These are phyloP conservation scores for Turritopsis rubra DNA, from an alignment of 30 jellyfish, hydroid and myxozoan genomes.

Conservation along the genomic window DNA sequence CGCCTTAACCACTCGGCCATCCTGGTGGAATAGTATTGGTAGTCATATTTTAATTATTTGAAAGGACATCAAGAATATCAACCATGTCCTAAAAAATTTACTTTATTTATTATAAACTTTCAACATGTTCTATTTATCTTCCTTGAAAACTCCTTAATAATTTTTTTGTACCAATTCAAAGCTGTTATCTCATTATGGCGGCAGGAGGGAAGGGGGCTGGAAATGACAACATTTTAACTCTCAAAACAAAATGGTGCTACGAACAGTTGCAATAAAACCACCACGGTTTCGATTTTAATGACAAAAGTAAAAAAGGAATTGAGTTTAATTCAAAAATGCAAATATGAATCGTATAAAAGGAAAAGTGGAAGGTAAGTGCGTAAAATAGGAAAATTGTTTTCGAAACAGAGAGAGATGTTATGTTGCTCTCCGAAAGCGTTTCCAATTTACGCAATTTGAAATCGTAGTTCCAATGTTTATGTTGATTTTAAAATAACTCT, in stretches of 20 bases:
- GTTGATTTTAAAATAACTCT: too few species aligned
- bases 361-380: slow-evolving; percentile 25
- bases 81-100: background rate
- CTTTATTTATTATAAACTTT: background rate
- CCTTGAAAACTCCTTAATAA: too few species aligned
- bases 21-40: background rate
- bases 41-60: background rate
- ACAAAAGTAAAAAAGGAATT: background rate
- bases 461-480: too few species aligned
- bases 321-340: background rate
- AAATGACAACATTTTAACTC: slow-evolving; percentile 1
- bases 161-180: too few species aligned
- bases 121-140: too few species aligned
- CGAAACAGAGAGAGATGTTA: too few species aligned
- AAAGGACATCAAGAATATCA: background rate
- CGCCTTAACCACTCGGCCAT: slow-evolving; percentile 26
- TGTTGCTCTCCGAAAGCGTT: too few species aligned
- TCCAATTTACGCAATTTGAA: too few species aligned
- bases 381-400: background rate
- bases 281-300: background rate
- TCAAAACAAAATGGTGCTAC: background rate
- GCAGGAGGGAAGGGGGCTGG: slow-evolving; percentile 5
- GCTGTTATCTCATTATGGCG: background rate
- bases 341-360: slow-evolving; percentile 17
- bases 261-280: background rate